Evolutionary conservation across 1,140 invertebrate genomes (phyloP), one percentile per base, ranked within the genome.

Genomic region (Drosophila pachea): DNA sequence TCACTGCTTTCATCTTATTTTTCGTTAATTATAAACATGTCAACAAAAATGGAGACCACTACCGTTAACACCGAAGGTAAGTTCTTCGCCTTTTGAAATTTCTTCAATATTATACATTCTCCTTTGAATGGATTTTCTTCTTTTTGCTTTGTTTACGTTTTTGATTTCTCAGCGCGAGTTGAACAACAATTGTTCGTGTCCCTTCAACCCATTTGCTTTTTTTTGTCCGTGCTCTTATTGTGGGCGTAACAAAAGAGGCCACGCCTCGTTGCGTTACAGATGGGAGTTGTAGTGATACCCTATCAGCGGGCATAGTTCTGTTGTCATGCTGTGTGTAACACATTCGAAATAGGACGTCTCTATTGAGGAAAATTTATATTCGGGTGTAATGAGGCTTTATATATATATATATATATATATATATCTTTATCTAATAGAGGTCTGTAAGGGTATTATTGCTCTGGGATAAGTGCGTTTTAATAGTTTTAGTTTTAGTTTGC

Each of bases 251-350:
- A 74, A 72, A 72, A 68, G 68, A 52, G 22, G 68, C 73, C 58
- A 72, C 73, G 73, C 68, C 68, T 74, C 68, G 73, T 62, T 74
- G 72, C 68, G 59, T 49, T 74, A 14, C 45, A 69, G 61, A 63
- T 63, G 62, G 66, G 50, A 50, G 61, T 69, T 64, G 52, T 56
- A 43, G 53, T 32, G 4, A 35, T 50, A 50, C 12, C 6, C 31
- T 35, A 14, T 1, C 12, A 35, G 12, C 5, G 32, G 31, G 32
- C 11, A 49, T 49, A 31, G 22, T 22, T 1, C 22, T 22, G 22
- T 22, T 22, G 3, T 22, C 22, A 22, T 22, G 22, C 22, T 22
- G 22, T 22, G 22, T 22, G 22, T 22, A 22, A 22, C 22, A 22
- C n/a, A n/a, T n/a, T n/a, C n/a, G n/a, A n/a, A n/a, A n/a, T n/a